phyloP scores from a whole-genome alignment of 2,113 vertebrate genomes.

The Psephotus haematonotus region DNA sequence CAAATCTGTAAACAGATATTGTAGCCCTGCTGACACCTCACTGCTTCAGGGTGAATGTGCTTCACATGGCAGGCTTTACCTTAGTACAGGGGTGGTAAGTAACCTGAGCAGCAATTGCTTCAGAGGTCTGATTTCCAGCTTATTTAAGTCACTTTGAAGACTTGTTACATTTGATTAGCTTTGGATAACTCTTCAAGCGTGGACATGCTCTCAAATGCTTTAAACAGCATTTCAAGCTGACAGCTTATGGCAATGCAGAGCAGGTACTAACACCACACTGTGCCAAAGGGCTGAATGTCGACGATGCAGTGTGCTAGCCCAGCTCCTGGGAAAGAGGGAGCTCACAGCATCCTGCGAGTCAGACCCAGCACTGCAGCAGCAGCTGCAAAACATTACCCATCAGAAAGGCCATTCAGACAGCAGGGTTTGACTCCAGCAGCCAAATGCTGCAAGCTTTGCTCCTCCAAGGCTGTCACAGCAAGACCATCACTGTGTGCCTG shows the following conservation, averaged over 20 bases:
- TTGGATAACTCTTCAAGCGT: neutral
- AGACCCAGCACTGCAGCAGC: fast-evolving
- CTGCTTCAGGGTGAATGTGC: fast-evolving
- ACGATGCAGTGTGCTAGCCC: neutral
- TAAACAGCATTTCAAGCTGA: neutral
- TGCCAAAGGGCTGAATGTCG: neutral
- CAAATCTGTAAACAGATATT: neutral
- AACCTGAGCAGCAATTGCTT: neutral
- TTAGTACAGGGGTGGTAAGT: neutral
- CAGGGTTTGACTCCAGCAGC: neutral
- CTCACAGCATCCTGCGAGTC: neutral
- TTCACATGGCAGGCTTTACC: neutral
- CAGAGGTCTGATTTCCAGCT: neutral
- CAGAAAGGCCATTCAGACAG: neutral
- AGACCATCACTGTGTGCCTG: fast-evolving
- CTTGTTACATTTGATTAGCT: neutral
- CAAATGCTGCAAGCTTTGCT: neutral
- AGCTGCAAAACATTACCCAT: neutral
- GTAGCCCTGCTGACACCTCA: neutral
- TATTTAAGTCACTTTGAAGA: constrained; percentile 14
- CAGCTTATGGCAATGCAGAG: neutral
- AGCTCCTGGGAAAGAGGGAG: neutral
- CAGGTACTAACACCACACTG: fast-evolving
- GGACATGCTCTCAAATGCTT: neutral
- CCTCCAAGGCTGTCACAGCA: neutral